Conservation (phyloP, 2,113 vertebrate species). For the Alaudala cheleensis region DNA sequence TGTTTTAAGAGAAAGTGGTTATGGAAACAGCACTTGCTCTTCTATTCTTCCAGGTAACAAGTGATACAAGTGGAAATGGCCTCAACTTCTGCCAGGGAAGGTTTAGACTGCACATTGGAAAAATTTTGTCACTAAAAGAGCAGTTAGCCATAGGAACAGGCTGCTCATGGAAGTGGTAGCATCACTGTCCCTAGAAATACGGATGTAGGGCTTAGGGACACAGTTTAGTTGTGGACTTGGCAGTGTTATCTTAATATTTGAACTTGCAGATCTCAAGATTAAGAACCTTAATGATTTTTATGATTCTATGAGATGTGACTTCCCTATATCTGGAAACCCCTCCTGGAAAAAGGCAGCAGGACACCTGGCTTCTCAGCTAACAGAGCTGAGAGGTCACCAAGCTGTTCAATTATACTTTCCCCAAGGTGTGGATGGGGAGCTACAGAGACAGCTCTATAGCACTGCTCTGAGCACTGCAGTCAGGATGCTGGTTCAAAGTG, state of each 20-base stretch:
- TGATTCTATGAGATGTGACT: neutral
- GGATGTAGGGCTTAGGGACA: too few relatives aligned
- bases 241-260: neutral
- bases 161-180: neutral
- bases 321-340: neutral
- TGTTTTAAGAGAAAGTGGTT: neutral
- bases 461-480: neutral
- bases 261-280: neutral
- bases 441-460: neutral
- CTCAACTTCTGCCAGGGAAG: neutral
- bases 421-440: neutral
- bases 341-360: neutral
- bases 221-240: neutral
- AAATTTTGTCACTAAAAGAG: neutral
- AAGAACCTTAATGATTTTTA: neutral
- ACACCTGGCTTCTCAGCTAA: neutral
- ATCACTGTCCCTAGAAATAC: neutral
- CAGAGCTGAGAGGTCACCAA: fast-evolving
- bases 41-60: neutral
- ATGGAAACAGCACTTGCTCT: neutral
- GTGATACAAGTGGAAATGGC: neutral
- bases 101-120: neutral
- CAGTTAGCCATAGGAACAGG: neutral
- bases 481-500: neutral
- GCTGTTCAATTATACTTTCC: too few relatives aligned